Evolutionary conservation across 2,797 vertebrate species (phyloP), one percentile per base, ranked within the genome.

Genomic region (Acrossocheilus fasciatus): DNA sequence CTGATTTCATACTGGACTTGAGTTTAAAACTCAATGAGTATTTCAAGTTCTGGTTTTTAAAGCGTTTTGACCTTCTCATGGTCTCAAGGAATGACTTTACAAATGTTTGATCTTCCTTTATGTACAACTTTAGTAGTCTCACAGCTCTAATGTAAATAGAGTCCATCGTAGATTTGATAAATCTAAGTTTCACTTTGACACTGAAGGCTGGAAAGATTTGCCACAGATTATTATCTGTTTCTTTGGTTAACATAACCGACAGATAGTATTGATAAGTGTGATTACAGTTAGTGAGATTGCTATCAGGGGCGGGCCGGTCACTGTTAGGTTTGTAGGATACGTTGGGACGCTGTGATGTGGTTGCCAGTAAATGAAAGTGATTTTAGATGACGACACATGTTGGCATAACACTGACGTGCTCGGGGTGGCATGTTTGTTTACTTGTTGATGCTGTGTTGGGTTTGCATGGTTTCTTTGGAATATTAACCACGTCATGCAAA

Each of bases 301-400:
- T 41, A 18, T 72, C 47, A 26, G 66, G 15, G 39, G n/a, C 4
- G 39, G 54, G 69, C 17, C 6, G 54, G 83, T 43, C 45, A 39
- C 39, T 54, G 59, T 76, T 68, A 52, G 73, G 45, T 54, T 20
- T 39, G 26, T 39, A 43, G 12, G 47, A 57, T 34, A n/a, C 26
- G 50, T 70, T 70, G 26, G 57, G 43, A 68, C 1, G 6, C 43
- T 81, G 64, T 52, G 62, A 50, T 81, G 62, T 52, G 30, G 66
- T 47, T 80, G 10, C 39, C 50, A n/a, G 50, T 80, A 85, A 54
- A 85, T 39, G 36, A 59, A 85, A 76, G 47, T 41, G 47, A 68
- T 78, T 54, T 85, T 57, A 30, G n/a, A 69, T 43, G 30, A 66
- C 45, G 26, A 36, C 30, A 68, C 3, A 7, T 39, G 64, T 69